Base-by-base conservation (phyloP, 2,113 vertebrate genomes). In the Labeo catla region DNA sequence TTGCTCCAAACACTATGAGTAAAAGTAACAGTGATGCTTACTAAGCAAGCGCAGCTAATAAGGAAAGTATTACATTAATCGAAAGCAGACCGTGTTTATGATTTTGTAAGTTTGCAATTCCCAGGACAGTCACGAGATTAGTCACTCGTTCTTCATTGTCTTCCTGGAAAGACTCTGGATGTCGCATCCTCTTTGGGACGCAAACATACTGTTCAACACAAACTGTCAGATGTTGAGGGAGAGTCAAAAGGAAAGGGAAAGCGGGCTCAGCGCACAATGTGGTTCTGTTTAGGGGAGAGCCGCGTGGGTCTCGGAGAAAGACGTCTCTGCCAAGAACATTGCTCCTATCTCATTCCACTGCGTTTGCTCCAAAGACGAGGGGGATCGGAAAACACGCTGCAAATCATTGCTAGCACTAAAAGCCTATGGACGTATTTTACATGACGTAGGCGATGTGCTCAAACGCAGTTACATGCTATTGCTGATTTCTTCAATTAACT, bases 221-320 rank as follows among this genome's bases (percentile, higher is more conserved):
- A 52, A 9, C 63, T 70, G 65, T 83, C 81, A 87, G 39, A 73
- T 73, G 82, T 57, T 28, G 77, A 81, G 81, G 47, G 39, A 79
- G 85, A 77, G 57, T 78, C 36, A 10, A 23, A 45, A 23, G 83
- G 68, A 54, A 77, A 79, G 87, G 86, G 86, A 91, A 91, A 90
- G 89, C 81, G n/a, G 86, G 84, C 88, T 91, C 79, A 88, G 87
- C 85, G 83, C 23, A 45, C 91, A 94, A 94, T 94, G 88, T 95
- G 94, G 92, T 93, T 94, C 87, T 93, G 89, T 92, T 94, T 94
- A 94, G 86, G 84, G 79, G 76, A 15, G 82, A 68, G 66, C 57
- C 63, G 78, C 47, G 61, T 28, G 81, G 84, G 89, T 82, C 88
- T 87, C 80, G 52, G 84, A 76, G 76, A 79, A 88, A 68, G 87